These are phyloP conservation scores for Rhombomys opimus DNA, from an alignment of 2,113 vertebrate genomes.

Conservation along the genomic window DNA sequence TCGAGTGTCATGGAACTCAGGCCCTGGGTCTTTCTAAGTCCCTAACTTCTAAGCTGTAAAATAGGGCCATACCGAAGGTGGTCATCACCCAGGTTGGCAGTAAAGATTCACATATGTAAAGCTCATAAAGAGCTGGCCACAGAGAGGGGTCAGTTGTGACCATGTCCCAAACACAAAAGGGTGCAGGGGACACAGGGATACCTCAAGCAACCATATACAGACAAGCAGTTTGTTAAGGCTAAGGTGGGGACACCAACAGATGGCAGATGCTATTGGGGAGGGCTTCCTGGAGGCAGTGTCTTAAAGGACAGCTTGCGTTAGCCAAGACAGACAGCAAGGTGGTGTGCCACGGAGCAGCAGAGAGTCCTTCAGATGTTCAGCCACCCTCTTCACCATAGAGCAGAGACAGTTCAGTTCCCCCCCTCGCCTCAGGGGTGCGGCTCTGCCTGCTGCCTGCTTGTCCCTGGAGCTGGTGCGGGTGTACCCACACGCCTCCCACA, in stretches of 20 bases:
- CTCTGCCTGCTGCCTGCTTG: background rate
- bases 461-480: background rate
- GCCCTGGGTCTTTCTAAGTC: background rate
- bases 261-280: background rate
- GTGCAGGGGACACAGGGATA: background rate
- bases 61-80: background rate
- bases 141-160: background rate
- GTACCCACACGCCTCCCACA: constrained; percentile 22
- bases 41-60: background rate
- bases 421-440: background rate
- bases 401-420: background rate
- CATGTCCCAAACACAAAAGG: background rate
- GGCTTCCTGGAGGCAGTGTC: constrained; percentile 44
- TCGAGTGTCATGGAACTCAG: background rate
- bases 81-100: background rate
- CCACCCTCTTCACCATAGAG: background rate
- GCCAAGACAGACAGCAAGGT: background rate
- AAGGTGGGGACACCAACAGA: background rate
- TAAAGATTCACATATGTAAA: background rate
- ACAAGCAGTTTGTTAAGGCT: background rate
- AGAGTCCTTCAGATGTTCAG: background rate
- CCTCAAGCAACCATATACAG: background rate
- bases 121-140: background rate
- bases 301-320: background rate
- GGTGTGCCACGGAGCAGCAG: rapidly evolving